phyloP scores from a whole-genome alignment of 2,888 invertebrate genomes.

The Ptilodon capucinus region DNA sequence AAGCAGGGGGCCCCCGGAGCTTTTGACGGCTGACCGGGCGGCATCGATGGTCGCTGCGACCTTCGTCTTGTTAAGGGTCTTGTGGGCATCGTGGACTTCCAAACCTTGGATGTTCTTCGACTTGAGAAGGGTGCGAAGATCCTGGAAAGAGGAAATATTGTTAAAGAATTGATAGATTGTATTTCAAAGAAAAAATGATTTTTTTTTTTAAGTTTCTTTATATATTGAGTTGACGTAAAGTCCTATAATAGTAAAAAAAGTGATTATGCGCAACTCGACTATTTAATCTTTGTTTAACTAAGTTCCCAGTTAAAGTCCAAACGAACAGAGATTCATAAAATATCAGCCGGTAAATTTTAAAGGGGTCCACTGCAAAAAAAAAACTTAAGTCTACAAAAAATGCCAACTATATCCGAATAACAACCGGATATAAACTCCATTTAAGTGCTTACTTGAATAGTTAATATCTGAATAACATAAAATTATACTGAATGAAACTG shows the following conservation, averaged over 20 bases:
- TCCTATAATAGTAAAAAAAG: too few species aligned
- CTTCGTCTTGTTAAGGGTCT: conserved; percentile 74
- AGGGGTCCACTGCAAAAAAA: too few species aligned
- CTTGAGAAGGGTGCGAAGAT: conserved; percentile 77
- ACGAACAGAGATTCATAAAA: too few species aligned
- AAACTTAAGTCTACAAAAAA: not conserved
- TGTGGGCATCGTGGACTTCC: conserved; percentile 81
- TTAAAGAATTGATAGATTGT: not conserved
- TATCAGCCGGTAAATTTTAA: too few species aligned
- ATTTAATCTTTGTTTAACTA: too few species aligned
- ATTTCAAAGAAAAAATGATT: too few species aligned
- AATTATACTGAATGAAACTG: not conserved
- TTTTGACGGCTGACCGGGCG: conserved; percentile 69
- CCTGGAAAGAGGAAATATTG: conserved; percentile 62
- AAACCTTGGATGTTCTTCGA: conserved; percentile 82
- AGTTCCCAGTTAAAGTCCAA: too few species aligned
- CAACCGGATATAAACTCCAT: not conserved
- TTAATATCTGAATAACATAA: not conserved
- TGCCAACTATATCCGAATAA: not conserved
- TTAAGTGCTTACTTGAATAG: not conserved
- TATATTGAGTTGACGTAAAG: too few species aligned
- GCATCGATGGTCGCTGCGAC: conserved; percentile 72
- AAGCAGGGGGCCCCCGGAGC: conserved; percentile 78
- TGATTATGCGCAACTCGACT: too few species aligned
- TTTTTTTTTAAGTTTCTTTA: too few species aligned